Evolutionary conservation across 1,140 invertebrate species (phyloP), one percentile per base, ranked within the genome.

Genomic region (Bombus sibiricus): DNA sequence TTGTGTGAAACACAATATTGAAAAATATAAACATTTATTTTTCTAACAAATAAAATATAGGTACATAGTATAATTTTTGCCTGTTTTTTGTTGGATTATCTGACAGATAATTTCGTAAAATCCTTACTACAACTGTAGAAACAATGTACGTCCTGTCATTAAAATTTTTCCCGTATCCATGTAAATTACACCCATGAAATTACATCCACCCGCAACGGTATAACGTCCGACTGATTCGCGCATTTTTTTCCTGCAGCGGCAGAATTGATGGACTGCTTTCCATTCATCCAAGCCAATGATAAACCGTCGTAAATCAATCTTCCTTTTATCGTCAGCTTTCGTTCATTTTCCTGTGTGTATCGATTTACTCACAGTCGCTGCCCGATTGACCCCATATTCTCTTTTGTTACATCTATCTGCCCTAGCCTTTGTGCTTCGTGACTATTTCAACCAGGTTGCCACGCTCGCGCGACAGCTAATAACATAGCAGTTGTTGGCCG

Each of bases 301-400:
- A 80, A 80, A 80, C 64, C 41, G 32, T 47, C 77, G 77, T 64
- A 75, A 82, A 75, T 75, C 71, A 64, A 62, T 75, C 41, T 74
- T 37, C 37, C 32, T 32, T 83, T 77, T 53, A 75, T 39, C 53
- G 43, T 39, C 43, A 53, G 53, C 62, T 47, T 53, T 66, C 81
- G 73, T 83, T 66, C 62, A 39, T 83, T 68, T 53, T 37, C 32
- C 73, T 53, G 5, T 32, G 43, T 53, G 34, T 76, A 77, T 76
- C 64, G 62, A 83, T 83, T 77, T 76, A 53, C 73, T 68, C 32
- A 18, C 47, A 53, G 34, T 32, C 68, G 43, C 9, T 59, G 81
- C 64, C 43, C 81, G 73, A 83, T 83, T 83, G 73, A 83, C 72
- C 81, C 41, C 69, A 22, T 47, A 75, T 43, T 75, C 81, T 37